Base-by-base conservation (phyloP, 2,797 vertebrate species). In the Mareca penelope region DNA sequence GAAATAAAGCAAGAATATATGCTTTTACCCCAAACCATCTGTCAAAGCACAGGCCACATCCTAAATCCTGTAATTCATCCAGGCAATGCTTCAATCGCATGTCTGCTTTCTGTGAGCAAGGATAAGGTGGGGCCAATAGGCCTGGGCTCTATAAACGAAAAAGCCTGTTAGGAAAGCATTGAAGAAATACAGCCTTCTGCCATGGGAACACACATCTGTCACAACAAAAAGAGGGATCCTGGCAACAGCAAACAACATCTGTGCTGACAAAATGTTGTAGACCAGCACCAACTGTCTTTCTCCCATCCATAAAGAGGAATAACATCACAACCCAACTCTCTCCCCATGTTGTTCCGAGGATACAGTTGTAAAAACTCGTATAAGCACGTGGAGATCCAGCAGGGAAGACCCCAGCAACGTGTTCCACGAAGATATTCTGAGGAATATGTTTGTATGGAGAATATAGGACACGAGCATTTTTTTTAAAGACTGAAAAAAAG, bases 371-470 rank as follows among this genome's bases (percentile, higher is more conserved):
- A 28, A 48, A 1, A 57, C 19, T 15, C 10, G 1, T 46, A 28
- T 15, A 77, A 86, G 0, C 1, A 85, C 35, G 28, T 15, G 17
- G 88, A 76, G 19, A 52, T 0, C 1, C n/a, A 60, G 28, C 2
- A 6, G 22, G 46, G 46, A 86, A 76, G 65, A 88, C 8, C 23
- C 40, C 55, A 79, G 40, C 16, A 84, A 80, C 3, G 6, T 0
- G 2, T 29, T 72, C 15, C 59, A 68, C 9, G 16, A 73, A 73
- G 46, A 39, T 0, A 0, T 35, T 71, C 44, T 39, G 40, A 76
- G 53, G 14, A 29, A 50, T 0, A 3, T 0, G 0, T 48, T 68
- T 84, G 59, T 6, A 6, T 2, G 39, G 35, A 70, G 31, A 31
- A 53, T 0, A 1, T 0, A 0, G n/a, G 13, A 7, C 48, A 57